These are phyloP conservation scores for Drosophila cardini DNA, from an alignment of 1,140 invertebrate species.

Conservation along the genomic window DNA sequence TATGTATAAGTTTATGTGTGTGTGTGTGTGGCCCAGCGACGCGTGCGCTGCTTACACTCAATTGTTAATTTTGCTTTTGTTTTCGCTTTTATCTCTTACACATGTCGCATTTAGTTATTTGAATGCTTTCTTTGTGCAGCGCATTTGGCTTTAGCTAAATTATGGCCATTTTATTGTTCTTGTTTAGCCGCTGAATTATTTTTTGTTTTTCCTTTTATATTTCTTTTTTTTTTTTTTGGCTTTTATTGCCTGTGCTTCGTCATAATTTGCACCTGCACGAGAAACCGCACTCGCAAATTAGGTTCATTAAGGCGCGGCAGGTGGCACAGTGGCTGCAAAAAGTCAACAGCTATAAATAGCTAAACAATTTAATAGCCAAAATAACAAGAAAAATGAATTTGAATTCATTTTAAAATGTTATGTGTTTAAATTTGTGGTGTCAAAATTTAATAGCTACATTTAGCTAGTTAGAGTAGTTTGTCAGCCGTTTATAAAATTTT, in stretches of 20 bases:
- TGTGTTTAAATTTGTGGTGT: too few relatives aligned
- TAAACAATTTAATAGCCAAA: neutral
- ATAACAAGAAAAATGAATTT: too few relatives aligned
- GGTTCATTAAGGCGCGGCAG: constrained; percentile 49
- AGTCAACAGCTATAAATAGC: constrained; percentile 24
- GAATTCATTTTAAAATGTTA: too few relatives aligned
- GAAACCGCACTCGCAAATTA: constrained; percentile 67
- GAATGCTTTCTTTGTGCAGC: constrained; percentile 31
- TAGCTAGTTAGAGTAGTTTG: too few relatives aligned
- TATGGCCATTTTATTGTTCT: constrained; percentile 36
- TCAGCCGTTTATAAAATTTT: too few relatives aligned
- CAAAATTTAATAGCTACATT: too few relatives aligned
- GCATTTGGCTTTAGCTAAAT: constrained; percentile 15
- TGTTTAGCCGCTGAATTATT: constrained; percentile 37
- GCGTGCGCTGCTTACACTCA: constrained; percentile 62
- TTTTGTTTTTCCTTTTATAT: constrained; percentile 22
- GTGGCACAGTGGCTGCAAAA: constrained; percentile 18
- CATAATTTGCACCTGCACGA: constrained; percentile 74
- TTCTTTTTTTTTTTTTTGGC: constrained; percentile 33
- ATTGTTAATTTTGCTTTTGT: constrained; percentile 19
- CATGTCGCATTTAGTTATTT: constrained; percentile 50
- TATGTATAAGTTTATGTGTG: constrained; percentile 5
- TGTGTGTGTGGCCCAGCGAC: constrained; percentile 41
- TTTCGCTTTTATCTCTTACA: constrained; percentile 46
- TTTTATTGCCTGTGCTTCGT: constrained; percentile 33